Conservation (phyloP, 92 coral and sea anemone genomes). For the Pocillopora grandis region DNA sequence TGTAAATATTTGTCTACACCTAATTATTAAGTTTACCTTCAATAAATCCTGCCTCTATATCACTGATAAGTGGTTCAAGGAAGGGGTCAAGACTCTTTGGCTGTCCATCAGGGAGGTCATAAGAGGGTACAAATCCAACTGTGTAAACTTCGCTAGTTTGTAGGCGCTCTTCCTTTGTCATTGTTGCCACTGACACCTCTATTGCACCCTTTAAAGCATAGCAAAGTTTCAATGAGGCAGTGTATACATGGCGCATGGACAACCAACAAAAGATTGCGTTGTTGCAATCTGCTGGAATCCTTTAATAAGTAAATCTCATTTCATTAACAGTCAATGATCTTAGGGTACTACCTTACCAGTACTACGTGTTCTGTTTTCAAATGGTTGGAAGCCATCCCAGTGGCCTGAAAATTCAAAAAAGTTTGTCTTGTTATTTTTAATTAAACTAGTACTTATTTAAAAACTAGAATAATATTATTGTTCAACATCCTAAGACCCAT, state of each 20-base stretch:
- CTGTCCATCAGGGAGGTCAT: slow-evolving; percentile 60
- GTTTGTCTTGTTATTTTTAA: too few species aligned
- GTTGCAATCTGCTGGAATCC: too few species aligned
- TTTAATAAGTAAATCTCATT: too few species aligned
- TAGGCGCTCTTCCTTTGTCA: slow-evolving; percentile 61
- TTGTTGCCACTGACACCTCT: slow-evolving; percentile 62
- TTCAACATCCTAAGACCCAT: too few species aligned
- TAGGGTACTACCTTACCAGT: slow-evolving; percentile 18
- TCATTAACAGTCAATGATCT: too few species aligned
- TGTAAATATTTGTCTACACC: background rate
- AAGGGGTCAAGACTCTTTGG: slow-evolving; percentile 71
- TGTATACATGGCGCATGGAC: background rate
- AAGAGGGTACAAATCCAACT: slow-evolving; percentile 74
- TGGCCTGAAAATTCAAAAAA: slow-evolving; percentile 44
- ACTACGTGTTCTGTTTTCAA: slow-evolving; percentile 55
- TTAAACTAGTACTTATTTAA: too few species aligned
- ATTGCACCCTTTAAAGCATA: slow-evolving; percentile 52
- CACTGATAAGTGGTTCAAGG: slow-evolving; percentile 60
- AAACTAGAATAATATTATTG: too few species aligned
- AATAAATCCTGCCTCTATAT: slow-evolving; percentile 65
- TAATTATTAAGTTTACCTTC: slow-evolving; percentile 45
- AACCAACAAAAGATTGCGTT: background rate
- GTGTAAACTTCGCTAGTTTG: slow-evolving; percentile 63
- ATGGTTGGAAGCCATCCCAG: slow-evolving; percentile 72
- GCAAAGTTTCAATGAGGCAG: background rate